These are phyloP conservation scores for Plectropomus leopardus DNA, from an alignment of 2,113 vertebrate species.

Conservation along the genomic window DNA sequence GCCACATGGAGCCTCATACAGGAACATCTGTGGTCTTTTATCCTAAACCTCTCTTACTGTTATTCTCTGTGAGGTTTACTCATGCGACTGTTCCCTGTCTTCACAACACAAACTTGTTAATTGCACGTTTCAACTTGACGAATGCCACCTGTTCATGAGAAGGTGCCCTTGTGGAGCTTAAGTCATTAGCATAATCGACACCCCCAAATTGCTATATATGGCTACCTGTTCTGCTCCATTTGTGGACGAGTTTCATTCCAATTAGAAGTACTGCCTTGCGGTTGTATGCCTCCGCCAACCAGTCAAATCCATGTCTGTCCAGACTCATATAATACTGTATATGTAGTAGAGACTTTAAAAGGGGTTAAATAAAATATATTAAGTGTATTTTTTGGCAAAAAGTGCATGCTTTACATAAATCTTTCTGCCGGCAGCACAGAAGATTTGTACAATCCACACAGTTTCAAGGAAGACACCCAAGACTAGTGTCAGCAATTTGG, in stretches of 20 bases:
- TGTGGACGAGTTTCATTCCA: background rate
- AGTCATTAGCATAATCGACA: constrained; percentile 4
- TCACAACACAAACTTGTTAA: background rate
- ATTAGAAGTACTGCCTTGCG: too few relatives aligned
- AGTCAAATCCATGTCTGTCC: too few relatives aligned
- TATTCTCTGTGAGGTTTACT: background rate
- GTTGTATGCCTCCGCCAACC: too few relatives aligned
- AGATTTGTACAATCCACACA: too few relatives aligned
- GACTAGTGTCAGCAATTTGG: too few relatives aligned
- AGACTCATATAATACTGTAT: too few relatives aligned
- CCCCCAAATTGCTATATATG: background rate
- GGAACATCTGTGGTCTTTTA: background rate
- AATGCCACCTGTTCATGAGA: background rate
- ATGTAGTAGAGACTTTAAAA: too few relatives aligned
- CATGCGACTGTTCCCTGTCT: background rate
- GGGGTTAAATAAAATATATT: too few relatives aligned
- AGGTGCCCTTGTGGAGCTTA: background rate
- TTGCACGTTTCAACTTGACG: background rate
- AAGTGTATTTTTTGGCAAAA: too few relatives aligned
- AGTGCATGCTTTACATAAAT: too few relatives aligned
- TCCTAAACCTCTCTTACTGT: background rate
- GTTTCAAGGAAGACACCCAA: too few relatives aligned
- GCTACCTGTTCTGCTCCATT: background rate
- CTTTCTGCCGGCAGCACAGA: too few relatives aligned
- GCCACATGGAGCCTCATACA: background rate